phyloP scores from a whole-genome alignment of 2,888 invertebrate species.

The Seira musarum region DNA sequence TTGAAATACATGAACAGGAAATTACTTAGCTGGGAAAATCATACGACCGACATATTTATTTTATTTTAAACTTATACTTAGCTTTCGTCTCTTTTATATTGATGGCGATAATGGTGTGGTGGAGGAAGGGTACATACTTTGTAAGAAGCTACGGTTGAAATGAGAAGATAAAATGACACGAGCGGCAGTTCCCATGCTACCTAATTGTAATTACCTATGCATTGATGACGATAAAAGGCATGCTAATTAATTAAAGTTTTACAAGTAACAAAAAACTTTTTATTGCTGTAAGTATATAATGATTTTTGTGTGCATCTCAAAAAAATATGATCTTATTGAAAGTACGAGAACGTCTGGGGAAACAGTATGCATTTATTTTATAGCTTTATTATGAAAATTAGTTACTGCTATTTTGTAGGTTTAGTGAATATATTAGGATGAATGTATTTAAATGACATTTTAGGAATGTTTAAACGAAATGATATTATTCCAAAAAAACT shows the following conservation, averaged over 20 bases:
- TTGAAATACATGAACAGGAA: no score
- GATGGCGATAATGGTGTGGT: no score
- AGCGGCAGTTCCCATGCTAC: background rate
- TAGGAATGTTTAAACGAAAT: no score
- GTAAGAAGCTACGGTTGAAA: no score
- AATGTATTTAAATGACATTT: no score
- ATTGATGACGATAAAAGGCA: background rate
- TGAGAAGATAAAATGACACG: background rate
- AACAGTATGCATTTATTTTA: conserved; percentile 45
- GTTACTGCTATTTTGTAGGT: background rate
- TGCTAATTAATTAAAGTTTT: background rate
- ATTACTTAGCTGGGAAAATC: no score
- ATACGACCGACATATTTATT: no score
- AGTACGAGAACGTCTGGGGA: conserved; percentile 25
- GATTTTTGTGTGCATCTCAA: conserved; percentile 37
- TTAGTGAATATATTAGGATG: no score
- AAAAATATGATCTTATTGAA: conserved; percentile 38
- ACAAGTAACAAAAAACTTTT: background rate
- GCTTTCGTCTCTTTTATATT: no score
- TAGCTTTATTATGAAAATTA: conserved; percentile 2
- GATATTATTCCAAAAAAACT: no score
- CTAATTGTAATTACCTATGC: background rate
- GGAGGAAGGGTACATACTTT: no score
- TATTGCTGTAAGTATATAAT: background rate
- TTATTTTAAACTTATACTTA: no score